Evolutionary conservation across 2,113 vertebrate genomes (phyloP).

Genomic region (Tilapia sparmanii): DNA sequence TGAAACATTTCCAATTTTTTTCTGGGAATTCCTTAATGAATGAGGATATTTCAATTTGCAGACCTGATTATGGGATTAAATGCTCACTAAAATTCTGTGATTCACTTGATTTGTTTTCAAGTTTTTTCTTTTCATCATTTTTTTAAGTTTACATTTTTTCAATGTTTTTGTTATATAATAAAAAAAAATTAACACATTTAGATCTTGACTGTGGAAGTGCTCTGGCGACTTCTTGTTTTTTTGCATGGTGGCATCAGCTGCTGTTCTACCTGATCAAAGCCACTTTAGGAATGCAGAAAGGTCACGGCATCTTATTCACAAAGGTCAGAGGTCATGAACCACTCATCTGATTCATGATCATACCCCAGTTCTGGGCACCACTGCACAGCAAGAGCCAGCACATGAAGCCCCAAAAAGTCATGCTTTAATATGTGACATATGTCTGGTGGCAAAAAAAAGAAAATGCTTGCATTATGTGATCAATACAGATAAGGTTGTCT

Average conservation of each 20-base stretch:
- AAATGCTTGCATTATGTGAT: slow-evolving; percentile 11
- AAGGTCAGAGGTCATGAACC: slow-evolving; percentile 50
- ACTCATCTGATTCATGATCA: slow-evolving; percentile 42
- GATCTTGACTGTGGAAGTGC: neutral
- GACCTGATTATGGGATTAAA: fast-evolving
- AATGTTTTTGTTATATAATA: neutral
- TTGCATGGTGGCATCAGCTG: neutral
- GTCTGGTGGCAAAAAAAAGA: neutral
- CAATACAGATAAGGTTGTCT: neutral
- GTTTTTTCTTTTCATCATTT: neutral
- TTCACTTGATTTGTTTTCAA: fast-evolving
- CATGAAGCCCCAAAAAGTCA: neutral
- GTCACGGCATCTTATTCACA: slow-evolving; percentile 42
- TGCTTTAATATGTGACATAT: slow-evolving; percentile 33
- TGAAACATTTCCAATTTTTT: neutral
- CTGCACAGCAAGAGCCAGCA: slow-evolving; percentile 14
- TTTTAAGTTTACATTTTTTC: neutral
- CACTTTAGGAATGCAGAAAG: slow-evolving; percentile 24
- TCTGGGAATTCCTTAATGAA: neutral
- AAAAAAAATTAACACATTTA: neutral
- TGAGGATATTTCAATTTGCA: neutral
- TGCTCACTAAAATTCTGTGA: neutral
- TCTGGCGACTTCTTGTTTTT: neutral
- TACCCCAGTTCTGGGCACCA: slow-evolving; percentile 27
- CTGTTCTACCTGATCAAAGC: slow-evolving; percentile 38